phyloP scores from a whole-genome alignment of 2,888 invertebrate species.

The Ceratothoa steindachneri region DNA sequence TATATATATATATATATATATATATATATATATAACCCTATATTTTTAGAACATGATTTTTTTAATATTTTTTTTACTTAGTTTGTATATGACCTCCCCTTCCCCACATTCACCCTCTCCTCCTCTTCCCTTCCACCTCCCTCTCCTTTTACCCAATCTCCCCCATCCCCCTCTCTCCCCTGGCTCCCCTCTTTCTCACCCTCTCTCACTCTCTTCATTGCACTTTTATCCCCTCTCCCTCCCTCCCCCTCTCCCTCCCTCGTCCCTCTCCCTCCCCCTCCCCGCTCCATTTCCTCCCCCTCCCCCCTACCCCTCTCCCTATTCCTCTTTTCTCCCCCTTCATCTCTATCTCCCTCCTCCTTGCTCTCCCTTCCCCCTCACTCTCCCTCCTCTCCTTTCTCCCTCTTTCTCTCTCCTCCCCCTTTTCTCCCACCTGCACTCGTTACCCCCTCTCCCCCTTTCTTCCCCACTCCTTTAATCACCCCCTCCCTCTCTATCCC shows the following conservation, averaged over 20 bases:
- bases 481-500: background rate
- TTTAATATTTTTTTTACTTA: no score
- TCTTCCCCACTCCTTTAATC: background rate
- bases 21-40: background rate
- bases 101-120: no score
- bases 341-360: background rate
- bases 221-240: background rate
- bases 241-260: background rate
- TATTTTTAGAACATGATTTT: no score
- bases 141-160: background rate
- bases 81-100: no score
- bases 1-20: background rate
- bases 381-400: background rate
- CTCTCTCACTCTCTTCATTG: no score
- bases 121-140: no score
- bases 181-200: background rate
- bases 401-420: background rate
- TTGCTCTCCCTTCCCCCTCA: background rate
- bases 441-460: background rate
- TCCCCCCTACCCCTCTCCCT: background rate
- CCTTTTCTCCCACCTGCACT: background rate
- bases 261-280: background rate
- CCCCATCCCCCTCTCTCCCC: no score
- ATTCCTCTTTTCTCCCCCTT: background rate
- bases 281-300: background rate